phyloP scores from a whole-genome alignment of 1,140 invertebrate genomes.

The Drosophila eugracilis region DNA sequence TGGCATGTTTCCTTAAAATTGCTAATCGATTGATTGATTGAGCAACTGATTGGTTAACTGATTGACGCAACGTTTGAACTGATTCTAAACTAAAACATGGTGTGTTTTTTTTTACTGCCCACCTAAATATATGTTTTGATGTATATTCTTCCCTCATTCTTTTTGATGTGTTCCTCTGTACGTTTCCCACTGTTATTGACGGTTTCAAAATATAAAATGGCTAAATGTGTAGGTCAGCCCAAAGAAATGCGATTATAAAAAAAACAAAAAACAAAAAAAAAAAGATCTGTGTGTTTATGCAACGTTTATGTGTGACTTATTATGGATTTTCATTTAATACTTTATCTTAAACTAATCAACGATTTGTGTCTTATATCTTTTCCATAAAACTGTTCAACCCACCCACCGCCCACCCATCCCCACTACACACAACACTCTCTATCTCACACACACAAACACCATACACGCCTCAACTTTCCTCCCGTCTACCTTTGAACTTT shows the following conservation, averaged over 20 bases:
- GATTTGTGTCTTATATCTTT: conserved; percentile 40
- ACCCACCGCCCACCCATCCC: conserved; percentile 39
- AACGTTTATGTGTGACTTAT: conserved; percentile 83
- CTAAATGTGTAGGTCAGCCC: conserved; percentile 42
- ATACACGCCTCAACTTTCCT: conserved; percentile 32
- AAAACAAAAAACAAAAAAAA: conserved; percentile 2
- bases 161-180: conserved; percentile 41
- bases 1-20: conserved; percentile 74
- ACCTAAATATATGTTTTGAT: conserved; percentile 57
- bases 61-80: conserved; percentile 73
- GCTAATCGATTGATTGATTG: conserved; percentile 63
- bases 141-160: conserved; percentile 33
- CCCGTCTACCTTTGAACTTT: conserved; percentile 9
- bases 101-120: conserved; percentile 29
- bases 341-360: conserved; percentile 40
- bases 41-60: conserved; percentile 58
- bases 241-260: no score
- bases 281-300: conserved; percentile 72
- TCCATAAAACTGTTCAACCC: conserved; percentile 47
- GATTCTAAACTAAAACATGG: conserved; percentile 58
- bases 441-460: conserved; percentile 18
- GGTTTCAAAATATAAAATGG: conserved; percentile 17
- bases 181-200: conserved; percentile 28
- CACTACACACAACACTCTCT: conserved; percentile 26
- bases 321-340: conserved; percentile 40